Evolutionary conservation across 2,888 invertebrate species (phyloP), one percentile per base, ranked within the genome.

Genomic region (Agonopterix arenella): DNA sequence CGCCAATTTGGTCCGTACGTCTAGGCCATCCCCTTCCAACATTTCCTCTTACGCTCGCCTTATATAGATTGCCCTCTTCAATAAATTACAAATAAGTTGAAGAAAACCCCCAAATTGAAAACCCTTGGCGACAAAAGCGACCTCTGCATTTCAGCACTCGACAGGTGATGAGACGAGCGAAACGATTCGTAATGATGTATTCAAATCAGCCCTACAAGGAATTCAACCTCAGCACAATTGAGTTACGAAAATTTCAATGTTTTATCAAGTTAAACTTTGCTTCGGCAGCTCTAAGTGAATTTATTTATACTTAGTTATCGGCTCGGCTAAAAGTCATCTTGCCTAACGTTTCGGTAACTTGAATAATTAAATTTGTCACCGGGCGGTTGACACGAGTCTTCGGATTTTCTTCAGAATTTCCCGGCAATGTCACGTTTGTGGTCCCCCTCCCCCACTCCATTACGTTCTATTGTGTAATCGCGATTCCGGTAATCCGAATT

Each of bases 271-370:
- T 86, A 85, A 86, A 89, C 85, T 86, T 84, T 83, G 79, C 85
- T 80, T 85, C 83, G 84, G 83, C 78, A 74, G 76, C 74, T 79
- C 71, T 86, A 89, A 89, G 81, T 86, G 86, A 86, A 88, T 89
- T 89, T 89, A 84, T 88, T 83, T 82, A 80, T 88, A 89, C 85
- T 88, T 84, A 86, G 86, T 86, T 88, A 89, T 85, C 80, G 84
- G 80, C 78, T 77, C 77, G 72, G 69, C 81, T 28, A 84, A 82
- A 84, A 88, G 85, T 86, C 85, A 84, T 89, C 84, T 81, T 79
- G 81, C 10, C 77, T 86, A 86, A 86, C 86, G 82, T 86, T 86
- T 84, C 84, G 77, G 80, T 84, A 84, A 86, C 82, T 84, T 84
- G 85, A 86, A 86, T 89, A 89, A 89, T 88, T 85, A 78, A 85